Conservation (phyloP, 2,888 invertebrate species). For the Lepetodrilus schrolli region DNA sequence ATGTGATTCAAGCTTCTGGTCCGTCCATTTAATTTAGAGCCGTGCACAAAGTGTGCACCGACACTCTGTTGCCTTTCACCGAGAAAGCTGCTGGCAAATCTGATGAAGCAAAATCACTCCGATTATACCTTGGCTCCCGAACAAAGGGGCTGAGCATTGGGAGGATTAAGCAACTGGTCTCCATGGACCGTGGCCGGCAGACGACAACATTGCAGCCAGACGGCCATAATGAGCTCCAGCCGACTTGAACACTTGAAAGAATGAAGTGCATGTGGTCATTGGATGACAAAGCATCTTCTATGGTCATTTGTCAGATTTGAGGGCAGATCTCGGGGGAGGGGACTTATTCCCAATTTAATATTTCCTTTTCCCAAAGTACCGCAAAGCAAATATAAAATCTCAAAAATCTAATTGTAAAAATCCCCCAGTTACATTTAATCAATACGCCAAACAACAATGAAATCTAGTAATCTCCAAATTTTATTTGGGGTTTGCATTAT, state of each 20-base stretch:
- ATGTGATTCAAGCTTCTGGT: neutral
- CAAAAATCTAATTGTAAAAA: no score
- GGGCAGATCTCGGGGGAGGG: neutral
- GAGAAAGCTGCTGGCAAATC: neutral
- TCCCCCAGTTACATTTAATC: no score
- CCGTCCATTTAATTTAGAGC: neutral
- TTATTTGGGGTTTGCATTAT: no score
- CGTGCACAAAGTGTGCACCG: neutral
- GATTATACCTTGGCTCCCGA: neutral
- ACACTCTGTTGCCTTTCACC: constrained; percentile 1
- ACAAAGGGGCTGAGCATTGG: constrained; percentile 4
- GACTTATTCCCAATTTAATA: no score
- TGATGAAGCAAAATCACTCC: constrained; percentile 13
- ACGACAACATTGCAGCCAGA: neutral
- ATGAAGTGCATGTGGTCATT: constrained; percentile 8
- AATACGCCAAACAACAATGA: no score
- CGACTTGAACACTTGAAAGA: constrained; percentile 9
- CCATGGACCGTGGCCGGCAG: neutral
- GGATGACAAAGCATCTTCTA: neutral
- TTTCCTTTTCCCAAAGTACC: no score
- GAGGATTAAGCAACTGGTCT: constrained; percentile 9
- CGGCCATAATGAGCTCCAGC: constrained; percentile 1
- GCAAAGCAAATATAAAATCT: no score
- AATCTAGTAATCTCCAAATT: no score
- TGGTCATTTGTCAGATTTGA: constrained; percentile 19